Evolutionary conservation across 37 sponge, comb jelly and placozoan species (phyloP), one percentile per base, ranked within the genome.

Genomic region (Halisarca cf. caerulea): DNA sequence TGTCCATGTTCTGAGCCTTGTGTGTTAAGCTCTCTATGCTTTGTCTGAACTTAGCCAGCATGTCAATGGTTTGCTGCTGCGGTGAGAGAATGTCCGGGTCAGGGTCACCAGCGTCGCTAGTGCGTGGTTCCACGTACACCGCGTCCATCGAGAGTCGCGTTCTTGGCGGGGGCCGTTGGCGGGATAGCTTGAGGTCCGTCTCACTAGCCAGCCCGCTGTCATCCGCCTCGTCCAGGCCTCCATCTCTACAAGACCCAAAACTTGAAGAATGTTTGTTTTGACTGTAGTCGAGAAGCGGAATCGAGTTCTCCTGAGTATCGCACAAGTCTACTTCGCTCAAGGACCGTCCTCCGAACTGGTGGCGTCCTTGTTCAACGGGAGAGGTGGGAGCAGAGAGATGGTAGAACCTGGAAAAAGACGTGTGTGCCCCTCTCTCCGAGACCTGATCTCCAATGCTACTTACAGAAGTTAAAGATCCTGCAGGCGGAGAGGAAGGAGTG

Each of bases 321-420:
- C 32, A 38, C 32, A 37, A 21, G 18, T 74, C 45, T 25, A 74
- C 25, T 3, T 74, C 77, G 45, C 77, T 74, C 38, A 15, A 17
- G 44, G 77, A 74, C 25, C 45, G 77, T 14, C 0, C 41, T 74
- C 45, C 45, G 24, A 43, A 40, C 41, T 71, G 73, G 21, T 30
- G 30, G 20, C 64, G 25, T 20, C 30, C 64, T 6, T 30, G 15
- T 5, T 62, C 30, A 20, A 23, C 64, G 18, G 64, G 64, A 30
- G 73, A 71, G 45, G 38, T 39, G 44, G 77, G 77, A 14, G 44
- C 77, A n/a, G 77, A 74, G 41, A 40, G 77, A 55, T 55, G 57
- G 30, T 28, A 28, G 9, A 44, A 44, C 2, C 21, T 74, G 45
- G 2, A 3, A 6, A 47, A 47, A 11, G 51, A 47, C 9, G 11